Evolutionary conservation across 1,140 invertebrate species (phyloP).

Genomic region (Diorhabda elongata): DNA sequence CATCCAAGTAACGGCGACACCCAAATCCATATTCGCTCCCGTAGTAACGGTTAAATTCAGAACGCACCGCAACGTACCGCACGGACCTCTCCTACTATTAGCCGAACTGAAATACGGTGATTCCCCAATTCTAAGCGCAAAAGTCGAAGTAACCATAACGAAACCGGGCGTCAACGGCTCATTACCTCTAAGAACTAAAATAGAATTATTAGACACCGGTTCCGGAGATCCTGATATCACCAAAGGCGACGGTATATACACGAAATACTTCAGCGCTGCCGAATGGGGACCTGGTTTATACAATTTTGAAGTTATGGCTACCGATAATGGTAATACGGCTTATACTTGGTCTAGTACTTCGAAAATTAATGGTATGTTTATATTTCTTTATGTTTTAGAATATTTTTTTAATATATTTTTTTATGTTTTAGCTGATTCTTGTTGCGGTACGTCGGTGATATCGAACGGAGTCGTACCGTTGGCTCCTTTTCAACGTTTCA

Average conservation of each 20-base stretch:
- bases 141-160: conserved; percentile 51
- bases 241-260: conserved; percentile 63
- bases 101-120: conserved; percentile 54
- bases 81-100: conserved; percentile 49
- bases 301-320: conserved; percentile 50
- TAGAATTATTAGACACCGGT: conserved; percentile 58
- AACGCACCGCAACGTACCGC: conserved; percentile 40
- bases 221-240: conserved; percentile 63
- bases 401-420: conserved; percentile 4
- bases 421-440: conserved; percentile 43
- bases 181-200: conserved; percentile 45
- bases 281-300: conserved; percentile 50
- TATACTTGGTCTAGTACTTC: conserved; percentile 44
- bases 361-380: conserved; percentile 35
- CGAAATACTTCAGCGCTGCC: conserved; percentile 56
- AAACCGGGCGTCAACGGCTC: conserved; percentile 47
- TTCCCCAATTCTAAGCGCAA: conserved; percentile 51
- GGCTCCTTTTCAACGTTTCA: conserved; percentile 49
- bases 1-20: conserved; percentile 53
- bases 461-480: conserved; percentile 46
- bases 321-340: conserved; percentile 52
- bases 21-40: conserved; percentile 41
- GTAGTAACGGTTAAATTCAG: conserved; percentile 48
- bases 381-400: conserved; percentile 4
- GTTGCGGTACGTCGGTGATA: conserved; percentile 51